Evolutionary conservation across 1,140 invertebrate genomes (phyloP).

Genomic region (Monomorium pharaonis): DNA sequence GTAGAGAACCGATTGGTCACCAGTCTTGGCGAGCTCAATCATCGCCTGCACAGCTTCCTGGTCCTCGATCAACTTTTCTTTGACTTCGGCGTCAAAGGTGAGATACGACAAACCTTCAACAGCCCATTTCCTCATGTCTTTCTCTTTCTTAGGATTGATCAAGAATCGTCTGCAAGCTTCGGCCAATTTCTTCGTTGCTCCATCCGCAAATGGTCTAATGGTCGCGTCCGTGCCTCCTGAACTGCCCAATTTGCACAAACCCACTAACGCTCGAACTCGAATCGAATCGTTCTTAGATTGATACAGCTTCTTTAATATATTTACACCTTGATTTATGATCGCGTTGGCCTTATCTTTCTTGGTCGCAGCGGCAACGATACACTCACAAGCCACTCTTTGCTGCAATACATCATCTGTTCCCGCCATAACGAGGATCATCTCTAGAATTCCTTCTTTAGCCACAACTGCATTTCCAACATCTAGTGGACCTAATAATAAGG

Average conservation of each 20-base stretch:
- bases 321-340: slow-evolving; percentile 95
- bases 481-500: slow-evolving; percentile 95
- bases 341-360: slow-evolving; percentile 98
- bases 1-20: slow-evolving; percentile 95
- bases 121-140: slow-evolving; percentile 97
- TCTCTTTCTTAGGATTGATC: slow-evolving; percentile 94
- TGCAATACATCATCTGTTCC: slow-evolving; percentile 93
- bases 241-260: slow-evolving; percentile 98
- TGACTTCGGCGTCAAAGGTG: slow-evolving; percentile 99
- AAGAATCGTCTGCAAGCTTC: slow-evolving; percentile 97
- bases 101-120: slow-evolving; percentile 99
- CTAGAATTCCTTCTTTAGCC: slow-evolving; percentile 95
- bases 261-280: slow-evolving; percentile 95
- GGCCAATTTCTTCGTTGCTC: slow-evolving; percentile 96
- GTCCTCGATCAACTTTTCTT: slow-evolving; percentile 98
- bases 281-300: slow-evolving; percentile 96
- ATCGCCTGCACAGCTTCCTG: slow-evolving; percentile 92
- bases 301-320: slow-evolving; percentile 97
- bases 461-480: slow-evolving; percentile 98
- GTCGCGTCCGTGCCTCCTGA: slow-evolving; percentile 98
- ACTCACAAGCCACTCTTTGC: slow-evolving; percentile 98
- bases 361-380: slow-evolving; percentile 97
- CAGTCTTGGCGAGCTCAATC: slow-evolving; percentile 94
- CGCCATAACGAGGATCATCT: slow-evolving; percentile 99
- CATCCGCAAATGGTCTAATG: slow-evolving; percentile 97